Conservation (phyloP, 2,113 vertebrate species). For the Hippolais icterina region DNA sequence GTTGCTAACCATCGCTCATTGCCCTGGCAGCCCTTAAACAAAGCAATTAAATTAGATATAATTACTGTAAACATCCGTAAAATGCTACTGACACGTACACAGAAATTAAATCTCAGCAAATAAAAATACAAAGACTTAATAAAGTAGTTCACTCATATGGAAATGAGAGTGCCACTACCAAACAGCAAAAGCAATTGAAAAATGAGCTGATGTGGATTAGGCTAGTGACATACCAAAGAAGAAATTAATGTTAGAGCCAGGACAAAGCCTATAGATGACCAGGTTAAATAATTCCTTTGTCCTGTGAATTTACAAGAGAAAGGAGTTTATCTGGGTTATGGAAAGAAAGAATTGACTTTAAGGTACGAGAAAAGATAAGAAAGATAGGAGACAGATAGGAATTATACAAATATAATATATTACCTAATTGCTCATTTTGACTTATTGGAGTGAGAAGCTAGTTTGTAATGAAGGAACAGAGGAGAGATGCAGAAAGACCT, state of each 20-base stretch:
- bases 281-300: background rate
- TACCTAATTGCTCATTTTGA: background rate
- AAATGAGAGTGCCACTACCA: background rate
- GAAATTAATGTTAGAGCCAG: background rate
- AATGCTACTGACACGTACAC: slow-evolving; percentile 17
- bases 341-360: background rate
- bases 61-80: slow-evolving; percentile 28
- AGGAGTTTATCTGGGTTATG: background rate
- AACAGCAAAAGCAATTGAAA: background rate
- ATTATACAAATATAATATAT: background rate
- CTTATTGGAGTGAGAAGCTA: fast-evolving
- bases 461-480: background rate
- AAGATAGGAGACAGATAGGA: background rate
- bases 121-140: slow-evolving; percentile 6
- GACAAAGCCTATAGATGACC: background rate
- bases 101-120: slow-evolving; percentile 46
- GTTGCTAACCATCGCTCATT: background rate
- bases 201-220: background rate
- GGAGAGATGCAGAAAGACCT: background rate
- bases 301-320: background rate
- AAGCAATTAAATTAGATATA: slow-evolving; percentile 24
- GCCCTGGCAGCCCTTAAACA: background rate
- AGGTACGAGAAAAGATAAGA: background rate
- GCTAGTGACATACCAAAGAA: background rate
- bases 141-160: background rate